A percentile compares a stretch with the other conserved stretches of the same genome.
Conservation (phyloP, 1,140 invertebrate genomes). For the Papilio polytes region DNA sequence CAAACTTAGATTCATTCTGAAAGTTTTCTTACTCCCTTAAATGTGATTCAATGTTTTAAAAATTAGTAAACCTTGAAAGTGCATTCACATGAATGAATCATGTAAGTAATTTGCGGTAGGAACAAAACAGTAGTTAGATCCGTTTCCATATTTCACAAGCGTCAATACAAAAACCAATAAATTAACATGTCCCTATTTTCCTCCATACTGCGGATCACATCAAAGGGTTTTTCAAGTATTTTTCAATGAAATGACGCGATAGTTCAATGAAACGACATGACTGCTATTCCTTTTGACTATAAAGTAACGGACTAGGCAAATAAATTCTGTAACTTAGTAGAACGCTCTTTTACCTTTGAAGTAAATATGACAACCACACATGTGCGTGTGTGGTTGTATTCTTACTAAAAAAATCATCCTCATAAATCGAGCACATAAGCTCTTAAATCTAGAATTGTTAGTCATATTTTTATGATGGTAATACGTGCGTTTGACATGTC, state of each 20-base stretch:
- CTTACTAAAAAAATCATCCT: background rate
- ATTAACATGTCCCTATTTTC: background rate
- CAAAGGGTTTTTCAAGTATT: slow-evolving; percentile 3
- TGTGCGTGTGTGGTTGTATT: too few relatives aligned
- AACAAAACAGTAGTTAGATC: background rate
- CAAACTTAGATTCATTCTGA: too few relatives aligned
- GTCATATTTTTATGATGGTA: background rate
- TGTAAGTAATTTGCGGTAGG: background rate
- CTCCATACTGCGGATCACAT: background rate
- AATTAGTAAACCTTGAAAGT: background rate
- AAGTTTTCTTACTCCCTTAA: too few relatives aligned
- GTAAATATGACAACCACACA: too few relatives aligned
- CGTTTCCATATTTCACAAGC: background rate
- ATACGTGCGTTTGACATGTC: background rate
- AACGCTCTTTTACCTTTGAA: too few relatives aligned
- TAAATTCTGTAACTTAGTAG: background rate
- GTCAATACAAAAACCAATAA: slow-evolving; percentile 8
- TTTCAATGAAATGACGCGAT: slow-evolving; percentile 23
- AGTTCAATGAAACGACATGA: slow-evolving; percentile 21
- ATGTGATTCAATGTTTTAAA: background rate
- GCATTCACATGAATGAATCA: background rate
- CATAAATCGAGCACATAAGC: too few relatives aligned
- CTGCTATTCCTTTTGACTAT: background rate
- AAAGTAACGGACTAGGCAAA: background rate
- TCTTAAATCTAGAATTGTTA: too few relatives aligned